Base-by-base conservation (phyloP, 2,888 invertebrate genomes). In the Phymatocera aterrima region DNA sequence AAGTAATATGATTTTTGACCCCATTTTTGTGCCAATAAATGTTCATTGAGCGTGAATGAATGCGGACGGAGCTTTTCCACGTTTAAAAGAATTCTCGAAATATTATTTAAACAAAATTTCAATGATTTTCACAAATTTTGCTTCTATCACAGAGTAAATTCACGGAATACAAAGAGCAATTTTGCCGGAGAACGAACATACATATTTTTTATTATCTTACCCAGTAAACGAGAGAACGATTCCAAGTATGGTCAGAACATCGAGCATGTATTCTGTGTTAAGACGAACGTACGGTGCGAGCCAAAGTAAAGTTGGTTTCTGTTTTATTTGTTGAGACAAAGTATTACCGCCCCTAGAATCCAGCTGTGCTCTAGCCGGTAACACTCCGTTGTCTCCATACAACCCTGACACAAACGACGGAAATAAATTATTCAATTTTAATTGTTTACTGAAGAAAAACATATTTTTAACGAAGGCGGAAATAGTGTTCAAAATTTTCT, bases 371-470 rank as follows among this genome's bases (percentile, higher is more conserved):
- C 91, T 90, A 10, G 94, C 95, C 75, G 96, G 96, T 79, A 95
- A 87, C 77, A 96, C 91, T 72, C 96, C 96, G 92, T 95, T 94
- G 85, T 94, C 94, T 3, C 96, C 95, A 90, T 95, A 96, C 28
- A 96, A 90, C 80, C 96, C 96, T 95, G 86, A 6, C 90, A 86
- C 81, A 80, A 82, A 77, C 78, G 80, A 80, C 51, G 61, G 74
- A 21, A 68, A 77, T 57, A 40, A 78, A 64, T 60, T n/a, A n/a
- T n/a, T n/a, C n/a, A n/a, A n/a, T n/a, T n/a, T n/a, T n/a, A n/a
- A n/a, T n/a, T n/a, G n/a, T n/a, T n/a, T n/a, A n/a, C n/a, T n/a
- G n/a, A 70, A n/a, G 15, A 70, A 5, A 21, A 6, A 40, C 10
- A 65, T 5, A 31, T 21, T 8, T 60, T 8, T 1, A 60, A 60